These are phyloP conservation scores for Megaceryle maxima DNA, from an alignment of 2,113 vertebrate species.

Conservation along the genomic window DNA sequence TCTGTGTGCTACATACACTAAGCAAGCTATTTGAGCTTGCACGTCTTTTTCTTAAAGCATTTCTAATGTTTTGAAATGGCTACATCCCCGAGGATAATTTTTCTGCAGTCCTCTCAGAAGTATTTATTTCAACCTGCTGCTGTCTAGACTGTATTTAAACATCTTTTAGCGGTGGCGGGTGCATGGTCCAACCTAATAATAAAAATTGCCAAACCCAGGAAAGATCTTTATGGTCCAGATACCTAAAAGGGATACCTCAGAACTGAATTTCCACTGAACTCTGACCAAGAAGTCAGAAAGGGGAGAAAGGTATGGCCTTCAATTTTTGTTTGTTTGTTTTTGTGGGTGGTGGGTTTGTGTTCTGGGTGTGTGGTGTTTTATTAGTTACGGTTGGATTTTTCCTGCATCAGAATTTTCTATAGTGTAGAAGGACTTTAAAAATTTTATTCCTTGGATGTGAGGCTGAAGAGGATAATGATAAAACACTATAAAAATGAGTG, in stretches of 20 bases:
- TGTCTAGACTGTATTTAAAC: background rate
- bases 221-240: background rate
- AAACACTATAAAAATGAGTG: background rate
- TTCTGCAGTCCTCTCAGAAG: background rate
- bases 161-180: background rate
- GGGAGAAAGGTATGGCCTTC: background rate
- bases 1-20: background rate
- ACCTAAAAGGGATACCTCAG: background rate
- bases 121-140: background rate
- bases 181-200: rapidly evolving
- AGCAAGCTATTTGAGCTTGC: background rate
- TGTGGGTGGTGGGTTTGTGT: no score
- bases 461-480: background rate
- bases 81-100: background rate
- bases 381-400: background rate
- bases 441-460: background rate
- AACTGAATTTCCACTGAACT: background rate
- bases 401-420: background rate
- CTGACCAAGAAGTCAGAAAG: background rate
- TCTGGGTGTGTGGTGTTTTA: no score
- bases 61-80: background rate
- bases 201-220: background rate
- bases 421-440: background rate
- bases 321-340: background rate
- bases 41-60: background rate